A percentile compares a stretch with the other conserved stretches of the same genome.
Conservation (phyloP, 2,888 invertebrate genomes). For the Eupithecia vulgata region DNA sequence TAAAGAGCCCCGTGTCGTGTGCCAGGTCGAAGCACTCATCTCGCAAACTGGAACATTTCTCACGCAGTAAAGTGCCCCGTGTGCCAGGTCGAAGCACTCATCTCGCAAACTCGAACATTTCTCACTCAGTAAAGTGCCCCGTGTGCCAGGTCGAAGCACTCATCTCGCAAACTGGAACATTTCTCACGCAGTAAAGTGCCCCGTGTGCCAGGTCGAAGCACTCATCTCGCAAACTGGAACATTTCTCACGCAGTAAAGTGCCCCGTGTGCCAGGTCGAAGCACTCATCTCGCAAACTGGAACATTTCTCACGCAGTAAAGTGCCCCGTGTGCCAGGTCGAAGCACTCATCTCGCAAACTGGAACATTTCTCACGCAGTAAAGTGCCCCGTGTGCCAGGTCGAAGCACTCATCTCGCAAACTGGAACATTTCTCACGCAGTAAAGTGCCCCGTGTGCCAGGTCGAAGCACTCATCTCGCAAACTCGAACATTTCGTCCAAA, state of each 20-base stretch:
- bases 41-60: conserved; percentile 14
- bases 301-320: conserved; percentile 17
- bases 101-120: conserved; percentile 18
- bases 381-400: neutral
- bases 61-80: conserved; percentile 7
- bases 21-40: conserved; percentile 8
- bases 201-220: neutral
- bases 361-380: conserved; percentile 18
- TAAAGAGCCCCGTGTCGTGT: neutral
- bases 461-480: conserved; percentile 13
- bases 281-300: conserved; percentile 15
- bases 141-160: neutral
- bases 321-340: neutral
- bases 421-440: conserved; percentile 21
- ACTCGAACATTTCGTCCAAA: conserved; percentile 22
- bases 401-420: conserved; percentile 12
- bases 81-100: conserved; percentile 1
- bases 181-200: conserved; percentile 12
- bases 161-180: conserved; percentile 16
- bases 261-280: neutral
- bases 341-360: conserved; percentile 15
- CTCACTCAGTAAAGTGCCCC: conserved; percentile 25
- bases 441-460: neutral
- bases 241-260: conserved; percentile 16
- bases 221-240: conserved; percentile 15